Percentiles rank a stretch among this genome's conserved stretches.
These are phyloP conservation scores for Chelonus formosanus DNA, from an alignment of 2,888 invertebrate genomes.

Conservation along the genomic window DNA sequence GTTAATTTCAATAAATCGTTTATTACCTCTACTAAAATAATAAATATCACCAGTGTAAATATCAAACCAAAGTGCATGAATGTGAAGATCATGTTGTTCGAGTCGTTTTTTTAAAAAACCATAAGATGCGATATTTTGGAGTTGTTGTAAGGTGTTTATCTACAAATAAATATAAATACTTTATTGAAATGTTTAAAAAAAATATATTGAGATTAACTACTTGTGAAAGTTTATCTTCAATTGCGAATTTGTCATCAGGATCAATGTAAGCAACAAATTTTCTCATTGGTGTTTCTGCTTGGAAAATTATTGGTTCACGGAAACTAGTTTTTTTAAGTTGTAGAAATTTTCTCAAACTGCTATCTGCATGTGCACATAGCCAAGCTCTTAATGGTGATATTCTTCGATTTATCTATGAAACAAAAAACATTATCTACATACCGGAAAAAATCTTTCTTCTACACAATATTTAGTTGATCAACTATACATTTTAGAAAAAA, in stretches of 20 bases:
- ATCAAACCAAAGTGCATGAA: slow-evolving; percentile 97
- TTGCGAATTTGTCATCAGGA: slow-evolving; percentile 85
- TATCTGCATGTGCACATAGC: slow-evolving; percentile 86
- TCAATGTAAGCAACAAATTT: slow-evolving; percentile 95
- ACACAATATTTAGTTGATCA: background rate
- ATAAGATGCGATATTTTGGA: slow-evolving; percentile 92
- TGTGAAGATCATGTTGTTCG: slow-evolving; percentile 82
- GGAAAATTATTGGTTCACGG: slow-evolving; percentile 82
- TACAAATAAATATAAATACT: slow-evolving; percentile 60
- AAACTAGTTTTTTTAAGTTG: slow-evolving; percentile 72
- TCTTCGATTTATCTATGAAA: slow-evolving; percentile 74
- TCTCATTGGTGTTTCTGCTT: slow-evolving; percentile 85
- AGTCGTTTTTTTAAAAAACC: slow-evolving; percentile 86
- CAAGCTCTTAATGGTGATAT: slow-evolving; percentile 90
- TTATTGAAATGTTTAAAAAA: background rate
- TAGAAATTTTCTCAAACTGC: slow-evolving; percentile 84
- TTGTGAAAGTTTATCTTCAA: slow-evolving; percentile 94
- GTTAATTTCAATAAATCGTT: slow-evolving; percentile 86
- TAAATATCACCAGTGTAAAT: slow-evolving; percentile 96
- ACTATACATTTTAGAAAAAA: slow-evolving; percentile 20
- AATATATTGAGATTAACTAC: slow-evolving; percentile 65
- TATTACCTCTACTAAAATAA: slow-evolving; percentile 88
- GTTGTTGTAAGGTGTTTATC: slow-evolving; percentile 89
- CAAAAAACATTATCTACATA: slow-evolving; percentile 2
- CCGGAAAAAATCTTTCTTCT: too few species aligned